phyloP scores from a whole-genome alignment of 2,888 invertebrate species.

The Cantharis nigra region DNA sequence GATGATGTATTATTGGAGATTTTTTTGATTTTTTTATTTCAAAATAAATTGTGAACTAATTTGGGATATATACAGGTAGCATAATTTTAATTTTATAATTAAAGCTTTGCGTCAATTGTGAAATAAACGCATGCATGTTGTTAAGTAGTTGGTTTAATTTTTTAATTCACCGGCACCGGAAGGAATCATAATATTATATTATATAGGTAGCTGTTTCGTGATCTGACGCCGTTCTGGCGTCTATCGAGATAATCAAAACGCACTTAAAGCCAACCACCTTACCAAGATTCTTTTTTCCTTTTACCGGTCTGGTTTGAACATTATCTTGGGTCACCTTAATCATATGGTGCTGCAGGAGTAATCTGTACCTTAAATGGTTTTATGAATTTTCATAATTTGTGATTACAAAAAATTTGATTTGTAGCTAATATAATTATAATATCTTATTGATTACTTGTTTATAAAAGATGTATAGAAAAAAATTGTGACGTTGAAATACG shows the following conservation, averaged over 20 bases:
- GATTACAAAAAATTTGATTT: not conserved
- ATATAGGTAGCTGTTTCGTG: slow-evolving; percentile 19
- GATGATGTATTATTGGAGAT: not conserved
- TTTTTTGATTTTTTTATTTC: not conserved
- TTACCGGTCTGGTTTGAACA: not conserved
- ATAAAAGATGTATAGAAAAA: not conserved
- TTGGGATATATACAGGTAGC: not conserved
- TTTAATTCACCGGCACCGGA: slow-evolving; percentile 25
- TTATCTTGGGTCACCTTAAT: not conserved
- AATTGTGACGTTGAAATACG: not conserved
- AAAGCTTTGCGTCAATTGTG: slow-evolving; percentile 7
- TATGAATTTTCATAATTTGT: not conserved
- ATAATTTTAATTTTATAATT: not conserved
- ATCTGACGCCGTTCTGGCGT: slow-evolving; percentile 15
- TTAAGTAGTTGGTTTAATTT: slow-evolving; percentile 17
- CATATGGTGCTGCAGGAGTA: not conserved
- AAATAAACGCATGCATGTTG: slow-evolving; percentile 4
- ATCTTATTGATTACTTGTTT: not conserved
- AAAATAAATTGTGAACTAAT: not conserved
- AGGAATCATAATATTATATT: slow-evolving; percentile 10
- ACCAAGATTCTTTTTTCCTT: not conserved
- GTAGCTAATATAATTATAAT: not conserved
- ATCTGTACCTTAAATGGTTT: not conserved
- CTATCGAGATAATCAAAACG: slow-evolving; percentile 13
- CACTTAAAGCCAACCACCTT: slow-evolving; percentile 3